phyloP scores from a whole-genome alignment of 1,140 invertebrate species.

The Helicoverpa zea region DNA sequence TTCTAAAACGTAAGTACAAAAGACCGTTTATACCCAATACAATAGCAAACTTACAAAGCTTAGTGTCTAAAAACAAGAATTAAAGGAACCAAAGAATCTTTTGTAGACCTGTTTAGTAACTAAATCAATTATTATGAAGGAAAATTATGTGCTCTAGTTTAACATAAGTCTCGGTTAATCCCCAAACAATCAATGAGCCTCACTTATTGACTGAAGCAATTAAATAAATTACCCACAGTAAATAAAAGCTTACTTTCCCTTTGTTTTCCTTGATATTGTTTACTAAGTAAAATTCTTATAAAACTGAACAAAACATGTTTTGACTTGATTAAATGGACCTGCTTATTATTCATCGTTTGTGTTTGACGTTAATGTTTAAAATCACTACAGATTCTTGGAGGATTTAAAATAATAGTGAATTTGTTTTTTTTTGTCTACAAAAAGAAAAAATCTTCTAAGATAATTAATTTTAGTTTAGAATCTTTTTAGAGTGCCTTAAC shows the following conservation, averaged over 20 bases:
- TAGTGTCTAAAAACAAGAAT: too few species aligned
- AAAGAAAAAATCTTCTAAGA: too few species aligned
- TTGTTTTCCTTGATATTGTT: conserved; percentile 24
- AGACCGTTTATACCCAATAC: too few species aligned
- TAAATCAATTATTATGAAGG: neutral
- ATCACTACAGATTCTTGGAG: neutral
- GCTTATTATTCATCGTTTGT: conserved; percentile 28
- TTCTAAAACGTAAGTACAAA: too few species aligned
- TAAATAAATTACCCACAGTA: neutral
- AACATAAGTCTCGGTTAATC: neutral
- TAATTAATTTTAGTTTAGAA: too few species aligned
- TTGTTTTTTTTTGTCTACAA: too few species aligned
- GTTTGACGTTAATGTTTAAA: conserved; percentile 15
- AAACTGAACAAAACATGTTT: conserved; percentile 39
- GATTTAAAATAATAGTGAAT: neutral
- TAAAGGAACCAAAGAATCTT: too few species aligned
- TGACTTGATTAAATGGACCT: conserved; percentile 9
- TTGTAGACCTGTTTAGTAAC: too few species aligned
- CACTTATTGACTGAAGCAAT: neutral
- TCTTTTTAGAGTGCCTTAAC: too few species aligned
- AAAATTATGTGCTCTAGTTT: neutral
- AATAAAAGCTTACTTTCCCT: neutral
- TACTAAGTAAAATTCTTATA: conserved; percentile 17
- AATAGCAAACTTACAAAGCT: too few species aligned
- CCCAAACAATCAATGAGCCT: conserved; percentile 5